These are phyloP conservation scores for Xyrauchen texanus DNA, from an alignment of 2,113 vertebrate genomes.

Conservation along the genomic window DNA sequence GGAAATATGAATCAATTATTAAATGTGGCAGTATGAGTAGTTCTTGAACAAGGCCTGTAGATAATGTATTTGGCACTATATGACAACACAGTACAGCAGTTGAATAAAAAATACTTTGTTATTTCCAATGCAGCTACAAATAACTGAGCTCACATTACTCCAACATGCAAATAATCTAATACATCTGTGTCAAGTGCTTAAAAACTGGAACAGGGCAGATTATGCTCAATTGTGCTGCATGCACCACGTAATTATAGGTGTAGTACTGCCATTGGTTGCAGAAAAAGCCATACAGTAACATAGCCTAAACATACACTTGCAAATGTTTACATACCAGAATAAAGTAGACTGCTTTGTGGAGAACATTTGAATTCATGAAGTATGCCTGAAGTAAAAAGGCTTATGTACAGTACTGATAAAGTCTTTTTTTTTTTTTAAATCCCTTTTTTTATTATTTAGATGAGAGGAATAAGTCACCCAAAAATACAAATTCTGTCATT, in stretches of 20 bases:
- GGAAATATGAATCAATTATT: background rate
- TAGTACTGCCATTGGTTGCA: background rate
- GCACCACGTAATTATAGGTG: background rate
- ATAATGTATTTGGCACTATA: conserved; percentile 28
- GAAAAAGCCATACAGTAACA: background rate
- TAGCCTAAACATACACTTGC: background rate
- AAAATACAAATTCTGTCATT: too few relatives aligned
- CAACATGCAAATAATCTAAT: too few relatives aligned
- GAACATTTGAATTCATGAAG: background rate
- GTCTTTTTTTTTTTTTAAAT: too few relatives aligned
- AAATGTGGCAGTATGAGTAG: conserved; percentile 2
- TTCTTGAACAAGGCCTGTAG: background rate
- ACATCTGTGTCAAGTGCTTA: background rate
- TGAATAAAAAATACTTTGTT: background rate
- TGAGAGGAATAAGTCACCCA: too few relatives aligned
- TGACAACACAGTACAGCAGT: background rate
- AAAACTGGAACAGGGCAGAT: background rate
- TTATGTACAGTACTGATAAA: conserved; percentile 18
- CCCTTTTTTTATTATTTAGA: conserved; percentile 8
- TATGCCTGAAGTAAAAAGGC: background rate
- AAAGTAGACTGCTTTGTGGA: background rate
- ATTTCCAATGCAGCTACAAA: too few relatives aligned
- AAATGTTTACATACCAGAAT: background rate
- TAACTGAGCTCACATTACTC: too few relatives aligned
- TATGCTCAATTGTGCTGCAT: background rate